Conservation (phyloP, 2,888 invertebrate genomes). For the Spisula subtruncata region DNA sequence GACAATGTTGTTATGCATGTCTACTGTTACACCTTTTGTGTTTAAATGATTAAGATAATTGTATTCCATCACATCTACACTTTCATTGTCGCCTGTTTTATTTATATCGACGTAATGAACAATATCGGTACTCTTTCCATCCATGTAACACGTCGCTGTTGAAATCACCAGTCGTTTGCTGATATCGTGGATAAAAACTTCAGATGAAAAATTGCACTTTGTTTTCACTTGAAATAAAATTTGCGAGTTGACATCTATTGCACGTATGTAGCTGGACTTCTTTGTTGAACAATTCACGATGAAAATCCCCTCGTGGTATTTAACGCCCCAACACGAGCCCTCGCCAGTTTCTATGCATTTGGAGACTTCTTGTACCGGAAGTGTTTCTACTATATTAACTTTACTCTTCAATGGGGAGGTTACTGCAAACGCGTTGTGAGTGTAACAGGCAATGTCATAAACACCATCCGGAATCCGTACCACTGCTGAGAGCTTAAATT, state of each 20-base stretch:
- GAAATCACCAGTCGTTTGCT: conserved; percentile 26
- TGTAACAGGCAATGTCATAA: conserved; percentile 48
- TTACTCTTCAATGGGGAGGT: conserved; percentile 54
- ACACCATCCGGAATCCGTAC: conserved; percentile 48
- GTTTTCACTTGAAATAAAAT: conserved; percentile 55
- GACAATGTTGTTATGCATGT: conserved; percentile 50
- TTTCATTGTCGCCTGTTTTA: neutral
- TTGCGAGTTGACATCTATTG: conserved; percentile 53
- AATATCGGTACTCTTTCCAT: conserved; percentile 46
- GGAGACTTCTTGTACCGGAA: conserved; percentile 41
- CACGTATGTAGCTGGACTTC: conserved; percentile 50
- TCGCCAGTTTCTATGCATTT: conserved; percentile 49
- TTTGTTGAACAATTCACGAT: conserved; percentile 50
- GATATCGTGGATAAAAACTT: neutral
- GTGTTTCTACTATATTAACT: conserved; percentile 51
- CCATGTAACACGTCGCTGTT: conserved; percentile 51
- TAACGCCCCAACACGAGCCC: conserved; percentile 63
- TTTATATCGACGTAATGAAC: conserved; percentile 45
- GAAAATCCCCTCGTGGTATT: conserved; percentile 53
- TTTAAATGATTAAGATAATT: conserved; percentile 61
- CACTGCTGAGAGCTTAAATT: conserved; percentile 44
- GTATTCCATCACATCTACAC: conserved; percentile 45
- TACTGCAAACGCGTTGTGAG: conserved; percentile 46
- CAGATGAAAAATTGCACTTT: conserved; percentile 44
- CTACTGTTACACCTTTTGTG: conserved; percentile 58